Percentiles rank a stretch among this genome's conserved stretches.
phyloP scores from a whole-genome alignment of 37 sponge, comb jelly and placozoan species.

The Theonella swinhoei region DNA sequence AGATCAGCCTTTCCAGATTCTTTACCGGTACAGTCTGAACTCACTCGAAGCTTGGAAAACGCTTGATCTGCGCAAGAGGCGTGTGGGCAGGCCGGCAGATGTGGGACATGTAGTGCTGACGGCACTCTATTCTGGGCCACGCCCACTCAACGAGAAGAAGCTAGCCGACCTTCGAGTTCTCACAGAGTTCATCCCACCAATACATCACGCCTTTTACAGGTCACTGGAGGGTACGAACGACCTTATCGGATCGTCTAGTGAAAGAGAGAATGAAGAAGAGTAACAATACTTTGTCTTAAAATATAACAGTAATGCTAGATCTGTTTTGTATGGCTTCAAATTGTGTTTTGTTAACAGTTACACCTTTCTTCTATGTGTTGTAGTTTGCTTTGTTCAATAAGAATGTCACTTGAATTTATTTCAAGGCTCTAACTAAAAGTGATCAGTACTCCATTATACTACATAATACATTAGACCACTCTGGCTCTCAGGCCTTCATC shows the following conservation, averaged over 20 bases:
- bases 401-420: no score
- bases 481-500: no score
- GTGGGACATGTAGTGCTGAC: neutral
- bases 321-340: no score
- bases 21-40: constrained; percentile 21
- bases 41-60: constrained; percentile 32
- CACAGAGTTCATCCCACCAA: constrained; percentile 12
- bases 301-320: no score
- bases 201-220: constrained; percentile 24
- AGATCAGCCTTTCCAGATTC: constrained; percentile 20
- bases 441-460: no score
- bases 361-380: no score
- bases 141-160: constrained; percentile 5
- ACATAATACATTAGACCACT: no score
- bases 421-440: no score
- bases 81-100: neutral
- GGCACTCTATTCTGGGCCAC: neutral
- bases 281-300: no score
- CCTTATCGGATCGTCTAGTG: neutral
- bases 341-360: no score
- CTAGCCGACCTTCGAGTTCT: constrained; percentile 6
- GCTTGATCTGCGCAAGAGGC: constrained; percentile 10
- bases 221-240: neutral
- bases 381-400: no score
- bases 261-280: constrained; percentile 1